These are phyloP conservation scores for Oxyruncus cristatus DNA, from an alignment of 2,113 vertebrate genomes.

Conservation along the genomic window DNA sequence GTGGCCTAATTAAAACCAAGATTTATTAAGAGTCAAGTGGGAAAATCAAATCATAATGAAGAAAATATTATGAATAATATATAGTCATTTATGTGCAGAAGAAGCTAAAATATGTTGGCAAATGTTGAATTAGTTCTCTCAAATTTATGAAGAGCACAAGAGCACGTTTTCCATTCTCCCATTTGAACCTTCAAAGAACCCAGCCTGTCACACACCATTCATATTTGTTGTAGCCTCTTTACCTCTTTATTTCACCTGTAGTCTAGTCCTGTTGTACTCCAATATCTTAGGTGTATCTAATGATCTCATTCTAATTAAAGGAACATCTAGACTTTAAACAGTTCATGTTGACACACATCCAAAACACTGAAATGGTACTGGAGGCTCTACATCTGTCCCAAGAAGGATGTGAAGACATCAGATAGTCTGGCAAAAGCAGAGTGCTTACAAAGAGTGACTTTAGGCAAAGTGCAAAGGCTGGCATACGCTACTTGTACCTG, in stretches of 20 bases:
- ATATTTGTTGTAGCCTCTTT: not conserved
- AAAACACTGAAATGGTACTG: not conserved
- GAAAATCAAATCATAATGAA: conserved; percentile 48
- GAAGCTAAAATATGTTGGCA: not conserved
- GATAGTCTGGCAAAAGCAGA: not conserved
- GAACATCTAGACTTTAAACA: not conserved
- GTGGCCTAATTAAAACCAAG: conserved; percentile 36
- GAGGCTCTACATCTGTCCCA: not conserved
- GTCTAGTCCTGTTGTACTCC: not conserved
- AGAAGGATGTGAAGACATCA: not conserved
- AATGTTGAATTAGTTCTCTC: not conserved
- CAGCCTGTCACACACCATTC: not conserved
- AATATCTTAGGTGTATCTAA: not conserved
- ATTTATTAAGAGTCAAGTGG: not conserved
- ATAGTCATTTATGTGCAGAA: not conserved
- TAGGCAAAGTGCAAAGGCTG: not conserved
- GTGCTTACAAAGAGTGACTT: not conserved
- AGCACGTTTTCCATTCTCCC: not conserved
- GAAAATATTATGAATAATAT: conserved; percentile 28
- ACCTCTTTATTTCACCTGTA: not conserved
- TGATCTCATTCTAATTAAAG: not conserved
- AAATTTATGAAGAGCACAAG: not conserved
- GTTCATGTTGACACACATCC: not conserved
- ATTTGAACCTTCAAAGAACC: not conserved
- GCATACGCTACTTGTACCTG: not conserved